These are phyloP conservation scores for Myiothlypis coronata DNA, from an alignment of 2,797 vertebrate species.

Conservation along the genomic window DNA sequence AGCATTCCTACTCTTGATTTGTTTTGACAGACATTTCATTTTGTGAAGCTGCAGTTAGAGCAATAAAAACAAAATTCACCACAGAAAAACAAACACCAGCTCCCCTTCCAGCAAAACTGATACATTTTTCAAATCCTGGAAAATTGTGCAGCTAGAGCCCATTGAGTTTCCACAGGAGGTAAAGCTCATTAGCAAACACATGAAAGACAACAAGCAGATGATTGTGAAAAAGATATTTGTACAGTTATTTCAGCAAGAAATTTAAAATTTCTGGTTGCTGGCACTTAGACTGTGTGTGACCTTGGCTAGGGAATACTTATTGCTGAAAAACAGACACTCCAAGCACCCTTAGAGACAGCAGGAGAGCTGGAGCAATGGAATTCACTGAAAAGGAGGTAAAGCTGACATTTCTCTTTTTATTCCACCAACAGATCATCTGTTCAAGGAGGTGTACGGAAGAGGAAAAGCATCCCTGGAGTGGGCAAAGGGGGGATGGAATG, in stretches of 20 bases:
- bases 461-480: constrained; percentile 10
- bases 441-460: not conserved
- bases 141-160: not conserved
- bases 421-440: not conserved
- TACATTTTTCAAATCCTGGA: constrained; percentile 11
- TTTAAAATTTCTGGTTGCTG: constrained; percentile 17
- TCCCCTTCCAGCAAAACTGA: constrained; percentile 26
- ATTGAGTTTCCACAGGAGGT: constrained; percentile 58
- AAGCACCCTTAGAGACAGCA: not conserved
- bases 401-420: not conserved
- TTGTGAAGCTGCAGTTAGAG: constrained; percentile 41
- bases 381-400: not conserved
- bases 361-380: not conserved
- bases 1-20: constrained; percentile 31
- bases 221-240: constrained; percentile 25
- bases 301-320: not conserved
- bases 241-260: constrained; percentile 23
- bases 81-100: constrained; percentile 55
- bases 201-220: constrained; percentile 65
- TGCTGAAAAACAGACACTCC: constrained; percentile 44
- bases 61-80: constrained; percentile 52
- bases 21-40: constrained; percentile 55
- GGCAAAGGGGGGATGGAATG: not conserved
- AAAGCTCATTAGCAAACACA: constrained; percentile 47
- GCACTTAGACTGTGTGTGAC: constrained; percentile 22